Base-by-base conservation (phyloP, 2,797 vertebrate genomes). In the Esox lucius region DNA sequence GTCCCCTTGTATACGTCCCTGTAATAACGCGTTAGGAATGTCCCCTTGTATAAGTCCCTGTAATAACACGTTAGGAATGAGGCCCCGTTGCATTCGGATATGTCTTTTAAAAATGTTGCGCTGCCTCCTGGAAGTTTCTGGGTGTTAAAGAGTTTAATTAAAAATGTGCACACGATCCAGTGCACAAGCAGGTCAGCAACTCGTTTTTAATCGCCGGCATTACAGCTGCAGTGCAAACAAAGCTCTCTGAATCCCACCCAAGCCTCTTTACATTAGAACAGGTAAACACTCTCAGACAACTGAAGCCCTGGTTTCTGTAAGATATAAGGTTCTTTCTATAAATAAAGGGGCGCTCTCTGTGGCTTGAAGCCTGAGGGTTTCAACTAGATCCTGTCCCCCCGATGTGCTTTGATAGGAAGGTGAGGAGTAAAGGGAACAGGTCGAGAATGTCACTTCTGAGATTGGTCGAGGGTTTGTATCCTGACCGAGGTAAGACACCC, bases 201-300 rank as follows among this genome's bases (percentile, higher is more conserved):
- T 70, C 31, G 56, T 71, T 70, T 76, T 80, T 72, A 26, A 53
- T n/a, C 24, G 61, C n/a, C 51, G 31, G 5, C 33, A 13, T 80
- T 42, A 39, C 19, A 68, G 53, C 28, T 9, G 46, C 67, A 31
- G 48, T 71, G 59, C n/a, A 74, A 22, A 51, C 19, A 71, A 31
- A 62, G 69, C 48, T 68, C 49, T 17, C 51, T 17, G 9, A 65
- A 67, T 22, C 46, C 48, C 11, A 9, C 12, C 46, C 62, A 26
- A 22, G 19, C 28, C 39, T 65, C 42, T 28, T 59, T 65, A 49
- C 22, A 16, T 22, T 48, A 26, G 65, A 59, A 28, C 46, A 76
- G 75, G 70, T 67, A 51, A 56, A 66, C 62, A 46, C 9, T 26
- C 15, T 26, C 15, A 46, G 39, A 8, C 5, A 48, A 67, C 42